These are phyloP conservation scores for Hydractinia echinata DNA, from an alignment of 30 jellyfish, hydroid and myxozoan species.

Conservation along the genomic window DNA sequence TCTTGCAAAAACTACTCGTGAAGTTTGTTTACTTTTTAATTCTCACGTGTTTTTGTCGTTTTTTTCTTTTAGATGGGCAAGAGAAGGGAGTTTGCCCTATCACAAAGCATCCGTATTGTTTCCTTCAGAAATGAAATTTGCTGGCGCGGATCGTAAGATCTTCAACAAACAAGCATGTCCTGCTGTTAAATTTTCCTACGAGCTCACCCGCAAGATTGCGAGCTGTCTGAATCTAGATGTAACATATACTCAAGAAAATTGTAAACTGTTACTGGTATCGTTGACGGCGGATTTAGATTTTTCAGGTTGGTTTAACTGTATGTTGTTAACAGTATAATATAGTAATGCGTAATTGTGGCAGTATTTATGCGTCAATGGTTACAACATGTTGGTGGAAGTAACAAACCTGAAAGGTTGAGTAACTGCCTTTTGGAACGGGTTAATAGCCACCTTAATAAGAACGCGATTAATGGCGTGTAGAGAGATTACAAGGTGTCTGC, in stretches of 20 bases:
- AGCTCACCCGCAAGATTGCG: slow-evolving; percentile 15
- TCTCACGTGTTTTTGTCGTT: not conserved
- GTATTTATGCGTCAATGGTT: no score
- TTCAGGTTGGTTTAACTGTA: slow-evolving; percentile 21
- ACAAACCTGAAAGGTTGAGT: not conserved
- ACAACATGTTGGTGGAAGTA: not conserved
- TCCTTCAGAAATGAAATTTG: slow-evolving; percentile 44
- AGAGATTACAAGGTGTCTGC: no score
- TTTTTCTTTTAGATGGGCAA: slow-evolving; percentile 35
- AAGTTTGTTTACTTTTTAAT: no score
- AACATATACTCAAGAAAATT: not conserved
- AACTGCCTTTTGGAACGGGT: not conserved
- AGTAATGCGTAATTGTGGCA: no score
- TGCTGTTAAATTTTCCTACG: not conserved
- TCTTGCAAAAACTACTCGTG: no score
- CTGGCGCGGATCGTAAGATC: slow-evolving; percentile 15
- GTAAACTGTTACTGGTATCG: slow-evolving; percentile 16
- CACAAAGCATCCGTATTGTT: slow-evolving; percentile 50
- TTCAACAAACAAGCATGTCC: slow-evolving; percentile 23
- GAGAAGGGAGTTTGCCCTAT: slow-evolving; percentile 44
- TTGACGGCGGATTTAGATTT: slow-evolving; percentile 33
- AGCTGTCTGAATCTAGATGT: not conserved
- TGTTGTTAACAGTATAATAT: no score
- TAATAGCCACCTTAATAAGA: not conserved
- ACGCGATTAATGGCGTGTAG: no score